These are phyloP conservation scores for Plebejus anna DNA, from an alignment of 2,888 invertebrate genomes.

Conservation along the genomic window DNA sequence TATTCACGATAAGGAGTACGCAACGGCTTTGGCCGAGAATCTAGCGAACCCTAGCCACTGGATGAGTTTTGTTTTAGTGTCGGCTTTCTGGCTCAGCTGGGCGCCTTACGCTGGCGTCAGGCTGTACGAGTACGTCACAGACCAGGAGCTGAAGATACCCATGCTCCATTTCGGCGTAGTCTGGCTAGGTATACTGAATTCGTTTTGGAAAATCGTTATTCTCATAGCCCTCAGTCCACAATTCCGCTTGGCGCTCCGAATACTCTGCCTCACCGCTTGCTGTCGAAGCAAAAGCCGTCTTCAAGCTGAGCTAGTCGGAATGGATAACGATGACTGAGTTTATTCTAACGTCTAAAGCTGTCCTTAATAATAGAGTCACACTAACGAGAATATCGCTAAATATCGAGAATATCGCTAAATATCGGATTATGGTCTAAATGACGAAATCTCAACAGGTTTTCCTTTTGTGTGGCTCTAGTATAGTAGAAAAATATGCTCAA, in stretches of 20 bases:
- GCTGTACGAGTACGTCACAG: conserved; percentile 86
- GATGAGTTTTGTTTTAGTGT: conserved; percentile 95
- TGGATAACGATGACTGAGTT: conserved; percentile 90
- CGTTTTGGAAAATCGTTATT: conserved; percentile 96
- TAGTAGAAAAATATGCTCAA: conserved; percentile 20
- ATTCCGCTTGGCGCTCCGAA: conserved; percentile 92
- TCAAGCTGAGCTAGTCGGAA: conserved; percentile 91
- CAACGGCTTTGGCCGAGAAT: conserved; percentile 93
- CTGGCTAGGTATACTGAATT: conserved; percentile 97
- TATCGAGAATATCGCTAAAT: neutral
- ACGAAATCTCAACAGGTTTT: neutral
- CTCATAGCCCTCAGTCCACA: conserved; percentile 94
- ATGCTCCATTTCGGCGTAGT: conserved; percentile 95
- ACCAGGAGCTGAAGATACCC: conserved; percentile 84
- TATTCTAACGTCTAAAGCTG: neutral
- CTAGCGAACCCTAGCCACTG: conserved; percentile 96
- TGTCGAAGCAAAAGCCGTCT: conserved; percentile 91
- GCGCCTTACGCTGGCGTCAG: conserved; percentile 92
- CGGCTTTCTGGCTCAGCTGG: conserved; percentile 96
- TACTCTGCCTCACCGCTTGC: conserved; percentile 93
- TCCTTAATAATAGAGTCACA: neutral
- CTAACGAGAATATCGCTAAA: neutral
- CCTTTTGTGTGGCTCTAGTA: neutral
- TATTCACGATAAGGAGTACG: conserved; percentile 95
- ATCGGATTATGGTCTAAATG: neutral